phyloP scores from a whole-genome alignment of 1,140 invertebrate genomes.

The Palaemon carinicauda region DNA sequence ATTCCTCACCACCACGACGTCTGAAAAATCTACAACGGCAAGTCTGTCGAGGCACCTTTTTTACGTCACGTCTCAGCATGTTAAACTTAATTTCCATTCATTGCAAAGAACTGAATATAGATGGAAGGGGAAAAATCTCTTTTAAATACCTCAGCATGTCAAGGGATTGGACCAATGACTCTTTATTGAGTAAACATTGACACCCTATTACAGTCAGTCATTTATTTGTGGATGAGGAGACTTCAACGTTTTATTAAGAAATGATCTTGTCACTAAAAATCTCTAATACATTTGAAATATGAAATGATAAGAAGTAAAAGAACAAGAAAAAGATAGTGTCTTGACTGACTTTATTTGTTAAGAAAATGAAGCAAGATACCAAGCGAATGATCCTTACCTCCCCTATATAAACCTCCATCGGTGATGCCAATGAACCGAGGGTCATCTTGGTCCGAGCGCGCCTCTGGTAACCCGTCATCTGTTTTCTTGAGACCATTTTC shows the following conservation, averaged over 20 bases:
- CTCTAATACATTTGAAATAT: background rate
- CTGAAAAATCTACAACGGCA: too few relatives aligned
- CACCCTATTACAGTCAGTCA: too few relatives aligned
- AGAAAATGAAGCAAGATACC: background rate
- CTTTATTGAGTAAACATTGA: too few relatives aligned
- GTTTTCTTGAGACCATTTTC: background rate
- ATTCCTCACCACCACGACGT: background rate
- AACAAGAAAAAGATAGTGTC: background rate
- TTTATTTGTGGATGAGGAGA: background rate
- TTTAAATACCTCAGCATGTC: too few relatives aligned
- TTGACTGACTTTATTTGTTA: background rate
- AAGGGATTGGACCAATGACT: too few relatives aligned
- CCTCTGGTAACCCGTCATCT: background rate
- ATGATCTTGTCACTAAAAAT: background rate
- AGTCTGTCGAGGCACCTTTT: too few relatives aligned
- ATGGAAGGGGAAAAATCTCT: too few relatives aligned
- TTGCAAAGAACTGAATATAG: background rate
- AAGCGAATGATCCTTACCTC: slow-evolving; percentile 30
- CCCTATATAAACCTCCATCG: slow-evolving; percentile 42
- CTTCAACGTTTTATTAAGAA: background rate
- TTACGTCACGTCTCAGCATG: too few relatives aligned
- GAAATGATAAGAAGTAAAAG: background rate
- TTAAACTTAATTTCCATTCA: too few relatives aligned
- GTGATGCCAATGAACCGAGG: slow-evolving; percentile 42
- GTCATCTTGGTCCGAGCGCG: background rate